A percentile compares a stretch with the other conserved stretches of the same genome.
These are phyloP conservation scores for Nebria brevicollis DNA, from an alignment of 2,888 invertebrate genomes.

Conservation along the genomic window DNA sequence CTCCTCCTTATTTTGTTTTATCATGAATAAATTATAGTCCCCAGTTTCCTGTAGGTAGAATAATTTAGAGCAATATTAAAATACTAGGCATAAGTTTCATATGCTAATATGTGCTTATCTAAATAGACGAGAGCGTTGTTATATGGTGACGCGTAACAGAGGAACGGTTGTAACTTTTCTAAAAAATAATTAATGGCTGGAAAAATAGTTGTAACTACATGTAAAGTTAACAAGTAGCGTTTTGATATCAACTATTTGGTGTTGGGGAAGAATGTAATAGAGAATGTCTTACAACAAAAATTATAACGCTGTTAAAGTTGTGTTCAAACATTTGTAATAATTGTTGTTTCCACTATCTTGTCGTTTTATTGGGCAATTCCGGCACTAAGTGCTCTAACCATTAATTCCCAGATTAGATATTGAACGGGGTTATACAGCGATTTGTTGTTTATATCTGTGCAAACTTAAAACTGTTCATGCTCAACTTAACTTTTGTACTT, in stretches of 20 bases:
- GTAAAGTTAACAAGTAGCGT: background rate
- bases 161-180: no score
- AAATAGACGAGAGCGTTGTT: no score
- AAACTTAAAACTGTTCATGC: background rate
- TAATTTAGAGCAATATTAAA: no score
- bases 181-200: background rate
- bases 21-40: no score
- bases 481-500: background rate
- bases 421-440: background rate
- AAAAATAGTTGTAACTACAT: background rate
- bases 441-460: background rate
- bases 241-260: background rate
- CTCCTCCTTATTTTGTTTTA: no score
- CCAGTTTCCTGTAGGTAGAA: no score
- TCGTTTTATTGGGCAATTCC: background rate
- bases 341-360: background rate
- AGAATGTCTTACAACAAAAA: background rate
- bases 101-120: no score
- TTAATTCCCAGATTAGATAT: background rate
- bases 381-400: background rate
- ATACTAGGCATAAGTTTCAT: no score
- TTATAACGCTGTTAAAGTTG: background rate
- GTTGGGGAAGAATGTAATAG: background rate
- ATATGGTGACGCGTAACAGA: no score
- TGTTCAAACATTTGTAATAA: constrained; percentile 1